These are phyloP conservation scores for Aramus guarauna DNA, from an alignment of 2,113 vertebrate species.

Conservation along the genomic window DNA sequence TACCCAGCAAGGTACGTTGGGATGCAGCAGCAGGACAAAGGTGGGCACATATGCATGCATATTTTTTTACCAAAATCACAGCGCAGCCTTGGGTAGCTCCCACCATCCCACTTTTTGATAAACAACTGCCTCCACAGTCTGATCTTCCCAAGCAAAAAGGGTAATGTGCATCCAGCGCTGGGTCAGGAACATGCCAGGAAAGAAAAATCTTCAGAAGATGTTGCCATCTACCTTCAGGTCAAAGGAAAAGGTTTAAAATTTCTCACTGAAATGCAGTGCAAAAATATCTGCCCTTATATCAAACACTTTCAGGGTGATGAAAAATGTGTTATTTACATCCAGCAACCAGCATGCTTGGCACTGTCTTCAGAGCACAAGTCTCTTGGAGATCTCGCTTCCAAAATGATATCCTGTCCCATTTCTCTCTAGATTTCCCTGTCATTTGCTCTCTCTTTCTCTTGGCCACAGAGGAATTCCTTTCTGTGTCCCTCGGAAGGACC, in stretches of 20 bases:
- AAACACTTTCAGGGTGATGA: neutral
- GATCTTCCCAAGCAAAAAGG: neutral
- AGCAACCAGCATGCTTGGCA: neutral
- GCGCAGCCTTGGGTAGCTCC: neutral
- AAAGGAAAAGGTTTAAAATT: neutral
- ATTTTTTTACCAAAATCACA: neutral
- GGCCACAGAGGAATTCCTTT: neutral
- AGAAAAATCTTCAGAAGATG: neutral
- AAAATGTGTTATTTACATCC: neutral
- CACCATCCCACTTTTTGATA: neutral
- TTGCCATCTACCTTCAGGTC: neutral
- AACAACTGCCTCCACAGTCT: neutral
- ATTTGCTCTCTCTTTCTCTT: neutral
- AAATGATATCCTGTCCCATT: neutral
- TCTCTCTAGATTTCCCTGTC: neutral
- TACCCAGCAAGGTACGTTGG: neutral
- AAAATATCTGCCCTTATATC: neutral
- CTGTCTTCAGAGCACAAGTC: neutral
- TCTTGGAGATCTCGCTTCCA: neutral
- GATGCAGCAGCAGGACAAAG: neutral
- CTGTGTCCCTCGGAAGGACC: neutral
- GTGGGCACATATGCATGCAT: accelerated
- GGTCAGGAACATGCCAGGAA: neutral
- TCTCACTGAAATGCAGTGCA: neutral
- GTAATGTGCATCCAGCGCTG: neutral